Evolutionary conservation across 2,113 vertebrate species (phyloP).

Genomic region (Mesocricetus auratus): DNA sequence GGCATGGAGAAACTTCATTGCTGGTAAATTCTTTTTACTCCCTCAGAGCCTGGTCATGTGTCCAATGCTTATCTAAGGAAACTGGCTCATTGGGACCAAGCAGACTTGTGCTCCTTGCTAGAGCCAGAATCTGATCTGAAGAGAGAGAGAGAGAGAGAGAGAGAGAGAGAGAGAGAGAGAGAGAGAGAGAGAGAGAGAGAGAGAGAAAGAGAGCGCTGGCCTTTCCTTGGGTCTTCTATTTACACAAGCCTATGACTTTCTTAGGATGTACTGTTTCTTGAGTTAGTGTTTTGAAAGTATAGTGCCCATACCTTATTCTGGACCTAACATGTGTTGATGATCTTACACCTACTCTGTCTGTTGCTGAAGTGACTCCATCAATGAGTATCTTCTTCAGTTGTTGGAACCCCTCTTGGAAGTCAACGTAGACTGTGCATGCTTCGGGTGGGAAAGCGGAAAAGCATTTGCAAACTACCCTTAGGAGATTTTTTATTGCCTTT

Average conservation of each 20-base stretch:
- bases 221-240: slow-evolving; percentile 6
- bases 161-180: no score
- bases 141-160: no score
- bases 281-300: slow-evolving; percentile 49
- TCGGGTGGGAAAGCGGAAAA: slow-evolving; percentile 21
- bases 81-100: not conserved
- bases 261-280: slow-evolving; percentile 36
- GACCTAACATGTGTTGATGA: not conserved
- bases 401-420: slow-evolving; percentile 50
- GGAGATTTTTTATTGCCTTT: slow-evolving; percentile 43
- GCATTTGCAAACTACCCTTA: slow-evolving; percentile 33
- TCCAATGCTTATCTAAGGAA: not conserved
- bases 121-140: not conserved
- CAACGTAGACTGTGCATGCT: slow-evolving; percentile 1
- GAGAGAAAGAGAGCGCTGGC: not conserved
- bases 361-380: not conserved
- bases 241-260: not conserved
- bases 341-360: slow-evolving; percentile 14
- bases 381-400: not conserved
- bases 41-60: not conserved
- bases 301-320: not conserved
- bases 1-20: not conserved
- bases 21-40: not conserved
- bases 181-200: no score
- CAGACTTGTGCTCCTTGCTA: not conserved